Evolutionary conservation across 1,140 invertebrate species (phyloP).

Genomic region (Stegodyphus mimosarum): DNA sequence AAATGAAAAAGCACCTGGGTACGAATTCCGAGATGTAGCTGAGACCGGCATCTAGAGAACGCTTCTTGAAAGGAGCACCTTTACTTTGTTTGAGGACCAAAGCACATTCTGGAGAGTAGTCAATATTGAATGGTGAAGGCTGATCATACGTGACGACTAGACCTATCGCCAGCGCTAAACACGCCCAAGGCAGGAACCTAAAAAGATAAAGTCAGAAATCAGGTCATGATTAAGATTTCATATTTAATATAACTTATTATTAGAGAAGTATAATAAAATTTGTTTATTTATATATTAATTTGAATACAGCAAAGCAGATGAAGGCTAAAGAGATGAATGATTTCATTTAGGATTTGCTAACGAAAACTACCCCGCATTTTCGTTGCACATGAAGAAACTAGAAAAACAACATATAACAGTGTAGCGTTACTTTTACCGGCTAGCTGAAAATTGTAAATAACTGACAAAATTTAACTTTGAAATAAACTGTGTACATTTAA

Average conservation of each 20-base stretch:
- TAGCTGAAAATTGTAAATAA: too few relatives aligned
- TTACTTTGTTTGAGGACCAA: conserved; percentile 58
- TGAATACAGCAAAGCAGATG: background rate
- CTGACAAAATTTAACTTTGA: too few relatives aligned
- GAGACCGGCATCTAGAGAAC: conserved; percentile 40
- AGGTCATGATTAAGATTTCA: background rate
- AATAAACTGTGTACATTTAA: too few relatives aligned
- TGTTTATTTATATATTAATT: background rate
- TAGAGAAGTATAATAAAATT: background rate
- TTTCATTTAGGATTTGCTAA: too few relatives aligned
- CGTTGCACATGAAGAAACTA: too few relatives aligned
- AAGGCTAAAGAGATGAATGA: too few relatives aligned
- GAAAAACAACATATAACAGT: too few relatives aligned
- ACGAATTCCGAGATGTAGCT: conserved; percentile 64
- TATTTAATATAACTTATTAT: background rate
- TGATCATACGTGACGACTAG: conserved; percentile 41
- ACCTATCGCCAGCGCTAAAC: conserved; percentile 12
- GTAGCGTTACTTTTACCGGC: too few relatives aligned
- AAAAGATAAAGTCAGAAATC: background rate
- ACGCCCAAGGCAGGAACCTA: conserved; percentile 49
- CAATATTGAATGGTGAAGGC: conserved; percentile 60
- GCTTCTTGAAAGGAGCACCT: conserved; percentile 37
- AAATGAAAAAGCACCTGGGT: conserved; percentile 60
- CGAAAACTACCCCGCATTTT: too few relatives aligned
- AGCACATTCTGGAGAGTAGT: conserved; percentile 63